Evolutionary conservation across 2,113 vertebrate species (phyloP).

Genomic region (Thamnaconus septentrionalis): DNA sequence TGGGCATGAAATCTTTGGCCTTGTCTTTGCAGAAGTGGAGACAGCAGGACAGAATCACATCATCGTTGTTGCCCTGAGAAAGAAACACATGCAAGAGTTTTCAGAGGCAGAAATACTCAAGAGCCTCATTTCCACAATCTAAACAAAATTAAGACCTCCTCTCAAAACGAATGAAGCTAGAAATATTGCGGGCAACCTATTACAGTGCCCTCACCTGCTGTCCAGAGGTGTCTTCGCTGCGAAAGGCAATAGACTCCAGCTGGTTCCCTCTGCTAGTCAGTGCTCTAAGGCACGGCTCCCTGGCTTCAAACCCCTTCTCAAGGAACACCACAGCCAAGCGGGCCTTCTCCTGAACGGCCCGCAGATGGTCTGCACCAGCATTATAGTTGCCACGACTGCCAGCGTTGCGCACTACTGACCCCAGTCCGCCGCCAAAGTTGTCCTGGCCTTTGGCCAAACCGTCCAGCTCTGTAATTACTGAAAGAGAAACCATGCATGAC

Average conservation of each 20-base stretch:
- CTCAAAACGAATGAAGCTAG: no score
- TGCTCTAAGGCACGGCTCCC: slow-evolving; percentile 87
- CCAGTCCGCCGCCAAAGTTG: slow-evolving; percentile 70
- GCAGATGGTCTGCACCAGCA: slow-evolving; percentile 72
- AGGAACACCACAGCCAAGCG: slow-evolving; percentile 88
- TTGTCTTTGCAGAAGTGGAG: slow-evolving; percentile 96
- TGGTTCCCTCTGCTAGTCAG: slow-evolving; percentile 95
- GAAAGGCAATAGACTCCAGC: slow-evolving; percentile 96
- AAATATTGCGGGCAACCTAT: no score
- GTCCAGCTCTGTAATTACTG: slow-evolving; percentile 97
- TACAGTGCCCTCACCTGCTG: slow-evolving; percentile 82
- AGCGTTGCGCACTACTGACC: slow-evolving; percentile 66
- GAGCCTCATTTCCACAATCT: background rate
- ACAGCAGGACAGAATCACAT: slow-evolving; percentile 78
- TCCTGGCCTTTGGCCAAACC: slow-evolving; percentile 96
- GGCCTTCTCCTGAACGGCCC: slow-evolving; percentile 91
- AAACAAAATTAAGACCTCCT: background rate
- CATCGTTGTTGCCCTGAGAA: slow-evolving; percentile 93
- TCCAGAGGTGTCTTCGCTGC: slow-evolving; percentile 94
- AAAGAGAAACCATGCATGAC: slow-evolving; percentile 1
- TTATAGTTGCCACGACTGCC: slow-evolving; percentile 48
- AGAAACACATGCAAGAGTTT: slow-evolving; percentile 10
- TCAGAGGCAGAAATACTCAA: background rate
- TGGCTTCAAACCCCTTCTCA: slow-evolving; percentile 86
- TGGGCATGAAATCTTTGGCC: slow-evolving; percentile 93